phyloP scores from a whole-genome alignment of 2,797 vertebrate genomes.

The Notolabrus celidotus region DNA sequence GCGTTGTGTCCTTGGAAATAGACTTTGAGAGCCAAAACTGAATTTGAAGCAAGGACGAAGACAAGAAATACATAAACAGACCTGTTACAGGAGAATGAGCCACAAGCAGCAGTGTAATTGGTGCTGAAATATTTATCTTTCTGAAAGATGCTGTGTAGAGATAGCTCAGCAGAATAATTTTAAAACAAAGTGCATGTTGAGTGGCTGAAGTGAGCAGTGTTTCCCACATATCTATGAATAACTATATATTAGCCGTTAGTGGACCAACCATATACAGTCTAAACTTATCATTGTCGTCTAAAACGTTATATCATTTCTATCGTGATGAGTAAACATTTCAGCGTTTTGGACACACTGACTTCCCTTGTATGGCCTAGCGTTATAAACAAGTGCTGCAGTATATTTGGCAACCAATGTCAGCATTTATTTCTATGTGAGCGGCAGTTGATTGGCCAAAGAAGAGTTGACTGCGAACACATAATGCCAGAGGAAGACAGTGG shows the following conservation, averaged over 20 bases:
- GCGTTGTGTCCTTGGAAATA: slow-evolving; percentile 38
- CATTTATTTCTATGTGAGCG: no score
- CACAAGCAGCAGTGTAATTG: neutral
- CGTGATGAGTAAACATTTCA: no score
- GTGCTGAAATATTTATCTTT: slow-evolving; percentile 1
- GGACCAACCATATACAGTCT: no score
- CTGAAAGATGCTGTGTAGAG: slow-evolving; percentile 4
- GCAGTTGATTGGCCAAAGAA: no score
- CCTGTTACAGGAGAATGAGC: slow-evolving; percentile 9
- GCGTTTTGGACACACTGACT: no score
- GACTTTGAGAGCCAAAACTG: slow-evolving; percentile 32
- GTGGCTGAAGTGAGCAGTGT: neutral
- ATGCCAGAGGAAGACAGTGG: no score
- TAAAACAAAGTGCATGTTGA: neutral
- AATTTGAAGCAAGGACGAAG: slow-evolving; percentile 23
- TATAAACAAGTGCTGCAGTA: no score
- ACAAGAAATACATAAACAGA: slow-evolving; percentile 29
- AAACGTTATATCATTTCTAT: neutral
- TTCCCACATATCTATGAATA: neutral
- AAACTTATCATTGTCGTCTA: no score
- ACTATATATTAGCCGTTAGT: neutral
- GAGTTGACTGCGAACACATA: no score
- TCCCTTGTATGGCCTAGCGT: no score
- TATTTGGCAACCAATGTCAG: no score
- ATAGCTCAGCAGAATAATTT: neutral